Percentiles rank a stretch among this genome's conserved stretches.
These are phyloP conservation scores for Lepidochrysops patricia DNA, from an alignment of 2,888 invertebrate genomes.

Conservation along the genomic window DNA sequence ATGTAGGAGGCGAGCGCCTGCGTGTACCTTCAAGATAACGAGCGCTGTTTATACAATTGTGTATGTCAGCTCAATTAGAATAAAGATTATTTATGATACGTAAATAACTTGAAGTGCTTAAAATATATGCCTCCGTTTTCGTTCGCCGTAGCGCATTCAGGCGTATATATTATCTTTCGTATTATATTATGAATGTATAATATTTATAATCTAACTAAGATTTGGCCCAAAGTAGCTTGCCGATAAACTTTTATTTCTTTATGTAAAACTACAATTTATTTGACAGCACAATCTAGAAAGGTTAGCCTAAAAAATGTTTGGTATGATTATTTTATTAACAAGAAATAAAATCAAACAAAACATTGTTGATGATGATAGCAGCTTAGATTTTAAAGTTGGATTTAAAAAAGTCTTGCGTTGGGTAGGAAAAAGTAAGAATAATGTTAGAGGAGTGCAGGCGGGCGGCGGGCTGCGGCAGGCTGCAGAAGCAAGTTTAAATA, in stretches of 20 bases:
- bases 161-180: too few relatives aligned
- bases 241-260: too few relatives aligned
- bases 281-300: too few relatives aligned
- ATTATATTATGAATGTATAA: too few relatives aligned
- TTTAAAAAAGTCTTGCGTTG: slow-evolving; percentile 10
- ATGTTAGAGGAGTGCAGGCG: slow-evolving; percentile 7
- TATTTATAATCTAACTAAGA: too few relatives aligned
- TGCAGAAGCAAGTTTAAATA: slow-evolving; percentile 20
- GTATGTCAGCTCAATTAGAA: background rate
- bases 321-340: background rate
- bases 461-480: background rate
- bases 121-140: too few relatives aligned
- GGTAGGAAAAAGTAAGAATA: slow-evolving; percentile 10
- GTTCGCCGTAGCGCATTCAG: too few relatives aligned
- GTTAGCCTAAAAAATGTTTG: background rate
- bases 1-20: background rate
- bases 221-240: too few relatives aligned
- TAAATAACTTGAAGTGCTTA: background rate
- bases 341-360: background rate
- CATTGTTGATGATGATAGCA: background rate
- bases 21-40: background rate
- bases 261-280: too few relatives aligned
- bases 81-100: background rate
- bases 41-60: background rate
- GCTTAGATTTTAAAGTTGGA: slow-evolving; percentile 7